Evolutionary conservation across 1,140 invertebrate species (phyloP).

Genomic region (Drosophila nikananu): DNA sequence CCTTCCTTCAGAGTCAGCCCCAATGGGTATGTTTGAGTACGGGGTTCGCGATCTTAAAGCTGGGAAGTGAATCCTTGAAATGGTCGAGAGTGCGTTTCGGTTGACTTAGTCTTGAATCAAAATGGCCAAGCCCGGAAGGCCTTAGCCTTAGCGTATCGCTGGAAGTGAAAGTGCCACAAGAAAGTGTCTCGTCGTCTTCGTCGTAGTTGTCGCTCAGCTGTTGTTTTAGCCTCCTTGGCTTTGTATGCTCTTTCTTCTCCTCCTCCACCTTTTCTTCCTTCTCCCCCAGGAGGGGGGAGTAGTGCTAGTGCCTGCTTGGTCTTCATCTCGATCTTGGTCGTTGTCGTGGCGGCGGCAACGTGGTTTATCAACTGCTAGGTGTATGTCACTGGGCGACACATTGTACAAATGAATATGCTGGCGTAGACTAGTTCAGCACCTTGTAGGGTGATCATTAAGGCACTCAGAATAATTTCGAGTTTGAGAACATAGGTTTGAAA

Average conservation of each 20-base stretch:
- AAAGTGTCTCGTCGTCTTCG: conserved; percentile 57
- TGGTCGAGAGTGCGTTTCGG: conserved; percentile 16
- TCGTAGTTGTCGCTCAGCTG: conserved; percentile 42
- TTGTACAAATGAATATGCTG: conserved; percentile 90
- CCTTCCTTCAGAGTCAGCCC: conserved; percentile 9
- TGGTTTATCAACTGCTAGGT: conserved; percentile 82
- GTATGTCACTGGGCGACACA: conserved; percentile 89
- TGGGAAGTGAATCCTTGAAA: conserved; percentile 29
- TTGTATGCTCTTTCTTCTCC: conserved; percentile 10
- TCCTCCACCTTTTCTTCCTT: not conserved
- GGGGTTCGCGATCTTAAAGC: not conserved
- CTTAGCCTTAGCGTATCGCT: conserved; percentile 32
- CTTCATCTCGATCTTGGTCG: conserved; percentile 41
- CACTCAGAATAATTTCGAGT: conserved; percentile 94
- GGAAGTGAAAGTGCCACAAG: conserved; percentile 55
- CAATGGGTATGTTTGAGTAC: conserved; percentile 7
- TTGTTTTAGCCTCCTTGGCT: conserved; percentile 7
- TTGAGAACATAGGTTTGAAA: conserved; percentile 94
- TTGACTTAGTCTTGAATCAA: conserved; percentile 5
- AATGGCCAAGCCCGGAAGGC: conserved; percentile 20
- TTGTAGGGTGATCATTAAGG: conserved; percentile 93
- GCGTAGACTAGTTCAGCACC: conserved; percentile 91
- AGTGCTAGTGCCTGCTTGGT: conserved; percentile 18
- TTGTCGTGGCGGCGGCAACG: conserved; percentile 66
- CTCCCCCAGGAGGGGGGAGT: conserved; percentile 2